phyloP scores from a whole-genome alignment of 2,113 vertebrate species.

The Microtus ochrogaster region DNA sequence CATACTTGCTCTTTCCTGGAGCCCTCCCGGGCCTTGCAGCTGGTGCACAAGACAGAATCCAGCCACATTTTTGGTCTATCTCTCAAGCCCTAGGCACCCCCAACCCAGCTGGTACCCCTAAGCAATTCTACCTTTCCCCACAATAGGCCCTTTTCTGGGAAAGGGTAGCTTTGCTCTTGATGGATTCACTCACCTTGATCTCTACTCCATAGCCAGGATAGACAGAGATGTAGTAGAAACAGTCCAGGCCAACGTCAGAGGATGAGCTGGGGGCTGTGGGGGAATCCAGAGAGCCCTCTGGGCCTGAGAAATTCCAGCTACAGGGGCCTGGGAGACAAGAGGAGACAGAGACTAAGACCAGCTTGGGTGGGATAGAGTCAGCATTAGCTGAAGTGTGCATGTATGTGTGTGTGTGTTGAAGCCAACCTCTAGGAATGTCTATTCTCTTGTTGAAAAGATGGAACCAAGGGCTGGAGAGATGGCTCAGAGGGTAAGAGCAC shows the following conservation, averaged over 20 bases:
- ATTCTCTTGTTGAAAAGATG: conserved; percentile 19
- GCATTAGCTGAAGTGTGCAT: neutral
- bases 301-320: conserved; percentile 91
- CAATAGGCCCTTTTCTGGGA: neutral
- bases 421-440: neutral
- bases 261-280: conserved; percentile 83
- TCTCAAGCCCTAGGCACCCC: neutral
- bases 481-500: too few species aligned
- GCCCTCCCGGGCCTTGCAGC: neutral
- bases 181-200: conserved; percentile 91
- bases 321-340: conserved; percentile 88
- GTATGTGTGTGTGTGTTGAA: neutral
- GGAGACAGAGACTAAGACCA: conserved; percentile 55
- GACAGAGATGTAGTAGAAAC: conserved; percentile 92
- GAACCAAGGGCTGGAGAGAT: neutral
- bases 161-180: neutral
- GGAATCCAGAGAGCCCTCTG: conserved; percentile 92
- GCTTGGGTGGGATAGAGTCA: neutral
- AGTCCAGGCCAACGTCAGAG: conserved; percentile 90
- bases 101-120: neutral
- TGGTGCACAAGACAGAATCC: neutral
- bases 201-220: conserved; percentile 96
- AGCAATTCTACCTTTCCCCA: neutral
- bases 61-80: neutral
- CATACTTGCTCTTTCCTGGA: too few species aligned